Evolutionary conservation across 2,888 invertebrate species (phyloP).

Genomic region (Odontocerum albicorne): DNA sequence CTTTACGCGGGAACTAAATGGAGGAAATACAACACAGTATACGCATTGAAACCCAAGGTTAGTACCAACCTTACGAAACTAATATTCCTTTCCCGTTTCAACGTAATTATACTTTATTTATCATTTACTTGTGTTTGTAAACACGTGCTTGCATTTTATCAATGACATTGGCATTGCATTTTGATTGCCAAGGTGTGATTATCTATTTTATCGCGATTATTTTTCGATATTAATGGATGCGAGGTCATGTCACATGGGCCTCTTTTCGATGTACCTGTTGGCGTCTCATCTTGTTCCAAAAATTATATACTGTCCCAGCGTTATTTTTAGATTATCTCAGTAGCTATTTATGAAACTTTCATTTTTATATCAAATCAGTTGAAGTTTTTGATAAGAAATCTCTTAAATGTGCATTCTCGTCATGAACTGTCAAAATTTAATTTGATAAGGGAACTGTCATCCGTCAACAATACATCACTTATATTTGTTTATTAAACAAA

Average conservation of each 20-base stretch:
- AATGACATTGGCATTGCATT: conserved; percentile 21
- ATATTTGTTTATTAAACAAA: no score
- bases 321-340: conserved; percentile 12
- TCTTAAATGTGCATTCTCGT: no score
- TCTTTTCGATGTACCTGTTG: no score
- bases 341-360: no score
- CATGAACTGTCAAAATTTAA: no score
- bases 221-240: neutral
- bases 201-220: conserved; percentile 1
- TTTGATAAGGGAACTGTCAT: no score
- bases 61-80: conserved; percentile 35
- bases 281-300: neutral
- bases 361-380: no score
- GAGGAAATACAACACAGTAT: conserved; percentile 47
- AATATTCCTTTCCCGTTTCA: neutral
- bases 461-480: no score
- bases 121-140: neutral
- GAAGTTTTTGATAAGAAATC: no score
- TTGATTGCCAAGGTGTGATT: neutral
- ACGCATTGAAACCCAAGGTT: conserved; percentile 57
- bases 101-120: conserved; percentile 3
- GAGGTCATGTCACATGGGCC: conserved; percentile 2
- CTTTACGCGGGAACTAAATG: conserved; percentile 49
- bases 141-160: conserved; percentile 20
- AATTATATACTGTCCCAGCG: neutral